A percentile compares a stretch with the other conserved stretches of the same genome.
These are phyloP conservation scores for Schizotus pectinicornis DNA, from an alignment of 2,888 invertebrate genomes.

Conservation along the genomic window DNA sequence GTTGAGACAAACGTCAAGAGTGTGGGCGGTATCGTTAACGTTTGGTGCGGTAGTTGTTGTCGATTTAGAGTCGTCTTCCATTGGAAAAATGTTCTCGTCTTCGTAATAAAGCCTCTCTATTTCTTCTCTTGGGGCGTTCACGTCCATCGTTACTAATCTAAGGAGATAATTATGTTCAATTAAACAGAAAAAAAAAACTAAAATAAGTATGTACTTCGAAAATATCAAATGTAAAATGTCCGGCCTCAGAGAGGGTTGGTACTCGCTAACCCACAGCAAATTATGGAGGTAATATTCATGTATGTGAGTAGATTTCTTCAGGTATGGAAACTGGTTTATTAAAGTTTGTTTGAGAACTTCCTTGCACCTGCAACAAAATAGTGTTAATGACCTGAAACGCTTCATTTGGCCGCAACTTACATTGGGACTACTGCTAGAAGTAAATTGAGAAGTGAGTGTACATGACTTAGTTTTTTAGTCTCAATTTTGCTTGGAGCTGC, in stretches of 20 bases:
- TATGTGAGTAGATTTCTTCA: slow-evolving; percentile 68
- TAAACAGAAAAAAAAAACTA: slow-evolving; percentile 22
- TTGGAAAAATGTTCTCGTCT: slow-evolving; percentile 61
- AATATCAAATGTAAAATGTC: slow-evolving; percentile 77
- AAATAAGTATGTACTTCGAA: slow-evolving; percentile 70
- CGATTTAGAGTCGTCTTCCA: slow-evolving; percentile 63
- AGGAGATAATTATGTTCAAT: slow-evolving; percentile 28
- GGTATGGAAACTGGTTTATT: slow-evolving; percentile 76
- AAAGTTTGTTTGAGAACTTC: slow-evolving; percentile 72
- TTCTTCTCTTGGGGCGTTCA: slow-evolving; percentile 67
- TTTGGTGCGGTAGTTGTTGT: not conserved
- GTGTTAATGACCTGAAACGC: slow-evolving; percentile 21
- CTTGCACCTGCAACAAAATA: slow-evolving; percentile 66
- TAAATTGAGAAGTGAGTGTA: slow-evolving; percentile 62
- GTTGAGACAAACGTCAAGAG: slow-evolving; percentile 79
- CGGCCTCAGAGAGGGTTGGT: slow-evolving; percentile 73
- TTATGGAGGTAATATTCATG: slow-evolving; percentile 82
- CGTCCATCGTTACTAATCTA: slow-evolving; percentile 78
- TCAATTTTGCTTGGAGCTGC: slow-evolving; percentile 65
- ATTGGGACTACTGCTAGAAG: slow-evolving; percentile 65
- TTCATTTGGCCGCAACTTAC: slow-evolving; percentile 54
- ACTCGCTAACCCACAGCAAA: slow-evolving; percentile 75
- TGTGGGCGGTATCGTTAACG: slow-evolving; percentile 58
- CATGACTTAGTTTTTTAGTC: slow-evolving; percentile 64
- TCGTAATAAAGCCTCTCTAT: slow-evolving; percentile 55